phyloP scores from a whole-genome alignment of 2,888 invertebrate species.

The Harpagoxenus sublaevis region DNA sequence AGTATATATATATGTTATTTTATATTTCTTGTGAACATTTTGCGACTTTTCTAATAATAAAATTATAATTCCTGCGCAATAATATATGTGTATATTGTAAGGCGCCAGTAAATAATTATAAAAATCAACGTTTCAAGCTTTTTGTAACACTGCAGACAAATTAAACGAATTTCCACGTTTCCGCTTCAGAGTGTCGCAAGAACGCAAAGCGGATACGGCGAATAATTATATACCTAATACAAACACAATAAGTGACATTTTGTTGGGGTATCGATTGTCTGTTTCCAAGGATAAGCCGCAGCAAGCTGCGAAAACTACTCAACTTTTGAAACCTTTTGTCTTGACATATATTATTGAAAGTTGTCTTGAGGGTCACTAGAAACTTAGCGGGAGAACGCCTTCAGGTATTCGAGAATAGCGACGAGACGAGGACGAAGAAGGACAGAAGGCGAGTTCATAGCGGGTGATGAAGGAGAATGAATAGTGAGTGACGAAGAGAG shows the following conservation, averaged over 20 bases:
- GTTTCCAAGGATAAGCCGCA: constrained; percentile 37
- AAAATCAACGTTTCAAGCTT: no score
- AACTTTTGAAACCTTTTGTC: constrained; percentile 78
- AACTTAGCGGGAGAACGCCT: constrained; percentile 83
- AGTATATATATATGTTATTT: not conserved
- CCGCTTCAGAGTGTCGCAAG: no score
- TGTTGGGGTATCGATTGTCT: not conserved
- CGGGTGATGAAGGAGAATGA: constrained; percentile 69
- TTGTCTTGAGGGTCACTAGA: constrained; percentile 83
- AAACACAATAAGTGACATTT: not conserved
- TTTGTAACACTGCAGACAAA: no score
- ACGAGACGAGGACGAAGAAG: constrained; percentile 69
- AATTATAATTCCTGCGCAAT: not conserved
- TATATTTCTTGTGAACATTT: not conserved
- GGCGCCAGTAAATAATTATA: not conserved
- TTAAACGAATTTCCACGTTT: no score
- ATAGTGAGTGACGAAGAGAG: constrained; percentile 62
- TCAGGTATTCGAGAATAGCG: constrained; percentile 76
- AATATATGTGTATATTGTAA: not conserved
- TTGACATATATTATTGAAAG: constrained; percentile 80
- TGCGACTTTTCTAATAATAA: not conserved
- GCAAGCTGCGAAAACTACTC: constrained; percentile 55
- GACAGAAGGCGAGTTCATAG: constrained; percentile 63
- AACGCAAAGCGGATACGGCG: no score
- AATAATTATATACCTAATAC: no score